phyloP scores from a whole-genome alignment of 2,113 vertebrate species.

The Scalopus aquaticus region DNA sequence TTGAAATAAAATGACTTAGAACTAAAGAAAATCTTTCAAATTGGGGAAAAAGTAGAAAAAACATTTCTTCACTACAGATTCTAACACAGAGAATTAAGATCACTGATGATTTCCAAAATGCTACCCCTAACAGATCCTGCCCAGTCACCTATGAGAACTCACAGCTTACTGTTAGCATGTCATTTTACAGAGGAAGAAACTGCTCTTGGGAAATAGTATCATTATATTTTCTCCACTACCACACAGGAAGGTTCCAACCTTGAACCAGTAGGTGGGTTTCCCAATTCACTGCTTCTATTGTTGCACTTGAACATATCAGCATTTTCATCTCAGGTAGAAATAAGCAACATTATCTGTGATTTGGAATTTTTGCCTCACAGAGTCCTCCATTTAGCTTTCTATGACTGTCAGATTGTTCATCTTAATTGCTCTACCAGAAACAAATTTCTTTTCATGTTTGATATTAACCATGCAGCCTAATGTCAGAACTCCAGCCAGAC shows the following conservation, averaged over 20 bases:
- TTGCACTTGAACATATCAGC: neutral
- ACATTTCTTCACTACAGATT: neutral
- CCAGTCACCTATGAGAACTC: neutral
- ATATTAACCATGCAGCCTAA: constrained; percentile 15
- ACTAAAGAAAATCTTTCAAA: neutral
- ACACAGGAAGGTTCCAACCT: neutral
- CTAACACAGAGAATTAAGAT: neutral
- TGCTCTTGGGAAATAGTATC: neutral
- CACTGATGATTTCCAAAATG: neutral
- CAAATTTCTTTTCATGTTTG: neutral
- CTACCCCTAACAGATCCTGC: neutral
- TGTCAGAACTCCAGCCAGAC: neutral
- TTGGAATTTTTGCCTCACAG: neutral
- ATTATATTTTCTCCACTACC: neutral
- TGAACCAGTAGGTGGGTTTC: neutral
- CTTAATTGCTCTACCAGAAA: constrained; percentile 42
- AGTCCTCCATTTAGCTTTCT: neutral
- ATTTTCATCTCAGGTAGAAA: neutral
- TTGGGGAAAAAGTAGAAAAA: neutral
- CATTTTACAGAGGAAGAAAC: constrained; percentile 1
- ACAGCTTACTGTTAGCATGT: neutral
- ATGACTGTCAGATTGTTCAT: neutral
- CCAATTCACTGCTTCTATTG: neutral
- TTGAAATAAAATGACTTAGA: constrained; percentile 17
- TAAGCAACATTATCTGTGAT: neutral